These are phyloP conservation scores for Cecidostiba fungosa DNA, from an alignment of 2,888 invertebrate genomes.

Conservation along the genomic window DNA sequence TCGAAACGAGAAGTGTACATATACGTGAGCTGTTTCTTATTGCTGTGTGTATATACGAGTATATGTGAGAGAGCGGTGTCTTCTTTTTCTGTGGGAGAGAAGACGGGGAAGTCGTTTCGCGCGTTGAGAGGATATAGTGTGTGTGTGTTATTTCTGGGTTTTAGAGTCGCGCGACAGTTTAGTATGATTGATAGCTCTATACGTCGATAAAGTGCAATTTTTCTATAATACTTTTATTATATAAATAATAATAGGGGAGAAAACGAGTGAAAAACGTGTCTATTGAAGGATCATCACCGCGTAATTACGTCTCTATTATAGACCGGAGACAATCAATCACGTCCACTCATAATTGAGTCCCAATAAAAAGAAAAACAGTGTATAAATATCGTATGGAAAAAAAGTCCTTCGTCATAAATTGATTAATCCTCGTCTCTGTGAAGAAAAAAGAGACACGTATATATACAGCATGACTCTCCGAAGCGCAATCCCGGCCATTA, in stretches of 20 bases:
- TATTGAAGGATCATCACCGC: too few relatives aligned
- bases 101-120: not conserved
- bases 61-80: not conserved
- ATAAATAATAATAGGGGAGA: not conserved
- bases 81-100: not conserved
- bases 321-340: constrained; percentile 1
- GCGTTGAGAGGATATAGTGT: not conserved
- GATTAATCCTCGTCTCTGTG: not conserved
- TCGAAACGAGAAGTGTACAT: constrained; percentile 26
- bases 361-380: not conserved
- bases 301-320: not conserved
- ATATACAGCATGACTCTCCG: not conserved
- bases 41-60: not conserved
- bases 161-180: not conserved
- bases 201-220: not conserved
- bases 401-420: constrained; percentile 5
- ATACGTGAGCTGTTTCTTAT: not conserved
- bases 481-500: not conserved
- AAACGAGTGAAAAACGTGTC: not conserved
- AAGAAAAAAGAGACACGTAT: not conserved
- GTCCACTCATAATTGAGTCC: not conserved
- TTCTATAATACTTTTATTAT: not conserved
- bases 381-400: not conserved
- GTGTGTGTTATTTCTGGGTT: not conserved
- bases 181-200: not conserved